phyloP scores from a whole-genome alignment of 2,113 vertebrate species.

The Aphyosemion australe region DNA sequence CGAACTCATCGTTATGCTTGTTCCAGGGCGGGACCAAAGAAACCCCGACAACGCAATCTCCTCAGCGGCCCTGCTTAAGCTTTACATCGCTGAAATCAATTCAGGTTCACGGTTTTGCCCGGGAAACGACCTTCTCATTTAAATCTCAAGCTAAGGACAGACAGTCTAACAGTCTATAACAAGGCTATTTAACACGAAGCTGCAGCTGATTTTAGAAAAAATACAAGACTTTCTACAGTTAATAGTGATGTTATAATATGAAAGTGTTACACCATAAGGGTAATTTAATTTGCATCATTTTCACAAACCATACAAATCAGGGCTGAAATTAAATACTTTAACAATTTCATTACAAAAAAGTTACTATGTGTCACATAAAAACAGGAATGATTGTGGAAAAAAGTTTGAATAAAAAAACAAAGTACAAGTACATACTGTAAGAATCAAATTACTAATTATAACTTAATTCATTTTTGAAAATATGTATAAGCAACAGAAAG shows the following conservation, averaged over 20 bases:
- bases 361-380: no score
- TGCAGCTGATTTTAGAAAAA: background rate
- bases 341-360: no score
- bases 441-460: no score
- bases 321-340: no score
- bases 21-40: slow-evolving; percentile 75
- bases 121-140: slow-evolving; percentile 61
- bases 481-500: no score
- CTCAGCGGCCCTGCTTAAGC: slow-evolving; percentile 56
- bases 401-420: no score
- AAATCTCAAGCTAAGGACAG: slow-evolving; percentile 45
- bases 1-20: slow-evolving; percentile 72
- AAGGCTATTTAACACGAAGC: background rate
- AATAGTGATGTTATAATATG: no score
- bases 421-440: background rate
- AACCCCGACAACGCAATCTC: slow-evolving; percentile 79
- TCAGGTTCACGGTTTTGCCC: slow-evolving; percentile 78
- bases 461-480: no score
- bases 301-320: no score
- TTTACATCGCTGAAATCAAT: slow-evolving; percentile 59
- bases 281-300: no score
- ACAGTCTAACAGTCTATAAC: slow-evolving; percentile 2
- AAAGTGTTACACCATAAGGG: no score
- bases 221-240: background rate
- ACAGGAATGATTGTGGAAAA: no score